These are phyloP conservation scores for Hemibagrus wyckioides DNA, from an alignment of 2,113 vertebrate species.

Conservation along the genomic window DNA sequence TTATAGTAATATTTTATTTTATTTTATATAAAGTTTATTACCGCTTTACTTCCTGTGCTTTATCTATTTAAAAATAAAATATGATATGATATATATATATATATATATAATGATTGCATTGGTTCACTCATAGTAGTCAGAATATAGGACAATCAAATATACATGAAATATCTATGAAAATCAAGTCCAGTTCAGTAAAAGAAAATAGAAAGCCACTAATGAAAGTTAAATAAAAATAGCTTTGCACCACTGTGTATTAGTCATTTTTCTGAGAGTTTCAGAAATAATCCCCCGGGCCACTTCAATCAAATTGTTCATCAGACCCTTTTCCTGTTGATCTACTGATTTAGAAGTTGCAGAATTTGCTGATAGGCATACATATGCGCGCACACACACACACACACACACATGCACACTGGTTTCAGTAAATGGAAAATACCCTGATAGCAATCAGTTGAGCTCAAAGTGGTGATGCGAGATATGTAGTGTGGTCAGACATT, in stretches of 20 bases:
- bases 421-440: conserved; percentile 52
- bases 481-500: conserved; percentile 49
- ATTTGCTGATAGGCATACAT: conserved; percentile 38
- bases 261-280: background rate
- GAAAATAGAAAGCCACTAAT: background rate
- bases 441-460: conserved; percentile 49
- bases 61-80: background rate
- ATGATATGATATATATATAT: background rate
- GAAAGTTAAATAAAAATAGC: background rate
- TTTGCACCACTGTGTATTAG: background rate
- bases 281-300: conserved; percentile 16
- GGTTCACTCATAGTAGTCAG: background rate
- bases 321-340: conserved; percentile 48
- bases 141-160: background rate
- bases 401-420: conserved; percentile 39
- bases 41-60: background rate
- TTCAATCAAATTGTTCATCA: conserved; percentile 28
- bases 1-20: background rate
- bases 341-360: conserved; percentile 42
- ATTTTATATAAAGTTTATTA: too few relatives aligned
- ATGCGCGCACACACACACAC: conserved; percentile 37
- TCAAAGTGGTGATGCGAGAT: conserved; percentile 44
- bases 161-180: background rate
- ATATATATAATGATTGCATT: background rate
- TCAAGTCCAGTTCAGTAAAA: background rate